These are phyloP conservation scores for Pseudobourletiella spinata DNA, from an alignment of 1,140 invertebrate species.

Conservation along the genomic window DNA sequence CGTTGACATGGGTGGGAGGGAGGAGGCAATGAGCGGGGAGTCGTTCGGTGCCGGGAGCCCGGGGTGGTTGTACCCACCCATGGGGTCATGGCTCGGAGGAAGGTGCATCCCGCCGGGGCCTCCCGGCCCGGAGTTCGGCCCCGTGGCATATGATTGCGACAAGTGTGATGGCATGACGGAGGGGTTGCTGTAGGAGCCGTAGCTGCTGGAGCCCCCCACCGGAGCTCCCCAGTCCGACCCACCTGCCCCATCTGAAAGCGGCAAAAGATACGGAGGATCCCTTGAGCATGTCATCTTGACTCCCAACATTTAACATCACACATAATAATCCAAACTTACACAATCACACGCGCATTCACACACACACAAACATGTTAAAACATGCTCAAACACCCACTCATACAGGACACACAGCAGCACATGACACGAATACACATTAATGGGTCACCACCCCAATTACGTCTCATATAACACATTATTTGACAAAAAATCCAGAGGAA, in stretches of 20 bases:
- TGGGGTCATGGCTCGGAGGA: conserved; percentile 39
- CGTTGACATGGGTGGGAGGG: conserved; percentile 86
- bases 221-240: conserved; percentile 42
- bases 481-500: too few species aligned
- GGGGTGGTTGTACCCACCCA: conserved; percentile 36
- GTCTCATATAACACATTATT: too few species aligned
- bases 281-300: too few species aligned
- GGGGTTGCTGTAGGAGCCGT: conserved; percentile 34
- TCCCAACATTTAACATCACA: too few species aligned
- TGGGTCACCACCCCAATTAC: too few species aligned
- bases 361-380: too few species aligned
- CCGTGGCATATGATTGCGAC: conserved; percentile 35
- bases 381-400: too few species aligned
- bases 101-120: conserved; percentile 44
- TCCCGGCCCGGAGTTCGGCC: conserved; percentile 27
- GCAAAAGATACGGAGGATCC: too few species aligned
- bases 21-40: conserved; percentile 55
- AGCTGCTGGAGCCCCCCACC: conserved; percentile 41
- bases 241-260: conserved; percentile 46
- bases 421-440: too few species aligned
- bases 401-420: too few species aligned
- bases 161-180: conserved; percentile 41
- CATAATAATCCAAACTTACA: too few species aligned
- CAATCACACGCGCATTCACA: too few species aligned
- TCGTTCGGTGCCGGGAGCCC: conserved; percentile 46